Conservation (phyloP, 2,113 vertebrate species). For the Hydropotes inermis region DNA sequence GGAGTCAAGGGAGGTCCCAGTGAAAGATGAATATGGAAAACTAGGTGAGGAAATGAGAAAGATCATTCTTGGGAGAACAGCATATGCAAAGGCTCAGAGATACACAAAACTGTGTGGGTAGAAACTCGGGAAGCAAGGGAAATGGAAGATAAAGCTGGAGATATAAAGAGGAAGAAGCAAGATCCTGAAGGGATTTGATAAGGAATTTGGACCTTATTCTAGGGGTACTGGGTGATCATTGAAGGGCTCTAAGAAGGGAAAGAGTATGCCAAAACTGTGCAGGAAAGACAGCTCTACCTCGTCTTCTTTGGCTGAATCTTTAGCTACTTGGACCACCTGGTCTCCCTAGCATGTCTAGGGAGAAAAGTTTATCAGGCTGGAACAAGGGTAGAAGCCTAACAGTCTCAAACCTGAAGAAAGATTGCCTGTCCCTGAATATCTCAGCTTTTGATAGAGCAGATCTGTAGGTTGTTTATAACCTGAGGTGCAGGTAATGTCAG, state of each 20-base stretch:
- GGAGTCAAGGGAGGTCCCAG: neutral
- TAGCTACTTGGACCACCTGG: neutral
- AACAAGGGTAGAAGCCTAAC: neutral
- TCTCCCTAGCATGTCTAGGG: neutral
- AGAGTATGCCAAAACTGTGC: neutral
- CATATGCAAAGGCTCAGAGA: neutral
- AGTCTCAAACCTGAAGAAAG: neutral
- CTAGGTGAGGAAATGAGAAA: neutral
- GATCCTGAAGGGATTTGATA: too few relatives aligned
- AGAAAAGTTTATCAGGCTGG: neutral
- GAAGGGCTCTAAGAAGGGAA: neutral
- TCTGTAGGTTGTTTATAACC: neutral
- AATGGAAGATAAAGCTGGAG: neutral
- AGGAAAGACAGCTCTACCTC: neutral
- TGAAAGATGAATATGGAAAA: neutral
- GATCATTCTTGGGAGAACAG: neutral
- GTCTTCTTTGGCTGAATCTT: neutral
- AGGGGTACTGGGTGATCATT: neutral
- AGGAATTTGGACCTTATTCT: neutral
- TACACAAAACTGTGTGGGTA: neutral
- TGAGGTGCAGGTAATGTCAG: neutral
- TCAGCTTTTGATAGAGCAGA: neutral
- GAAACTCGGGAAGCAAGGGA: neutral
- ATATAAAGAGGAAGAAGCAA: neutral
- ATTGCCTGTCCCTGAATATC: neutral